These are phyloP conservation scores for Aphelenchoides avenae DNA, from an alignment of 1,140 invertebrate genomes.

Conservation along the genomic window DNA sequence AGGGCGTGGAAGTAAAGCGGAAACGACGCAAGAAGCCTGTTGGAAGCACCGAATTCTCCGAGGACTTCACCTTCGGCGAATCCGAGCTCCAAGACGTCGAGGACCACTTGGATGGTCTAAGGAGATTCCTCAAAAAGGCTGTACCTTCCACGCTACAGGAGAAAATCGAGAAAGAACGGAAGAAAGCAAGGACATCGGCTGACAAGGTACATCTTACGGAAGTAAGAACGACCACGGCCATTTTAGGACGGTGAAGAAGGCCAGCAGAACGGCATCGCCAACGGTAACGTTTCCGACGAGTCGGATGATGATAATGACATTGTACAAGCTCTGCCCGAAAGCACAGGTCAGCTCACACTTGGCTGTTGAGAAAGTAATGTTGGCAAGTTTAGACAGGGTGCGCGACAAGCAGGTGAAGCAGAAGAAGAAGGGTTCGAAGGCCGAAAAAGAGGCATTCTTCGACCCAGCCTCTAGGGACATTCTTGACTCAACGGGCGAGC, in stretches of 20 bases:
- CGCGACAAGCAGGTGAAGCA: slow-evolving; percentile 37
- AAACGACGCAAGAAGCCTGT: slow-evolving; percentile 7
- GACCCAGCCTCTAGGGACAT: slow-evolving; percentile 35
- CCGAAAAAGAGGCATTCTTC: slow-evolving; percentile 36
- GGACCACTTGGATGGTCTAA: slow-evolving; percentile 30
- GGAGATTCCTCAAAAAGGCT: slow-evolving; percentile 35
- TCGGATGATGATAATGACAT: slow-evolving; percentile 3
- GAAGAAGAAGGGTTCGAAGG: slow-evolving; percentile 26
- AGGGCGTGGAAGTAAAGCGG: slow-evolving; percentile 24
- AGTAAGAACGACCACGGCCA: neutral
- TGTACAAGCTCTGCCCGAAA: too few species aligned
- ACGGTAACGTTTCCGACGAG: slow-evolving; percentile 3
- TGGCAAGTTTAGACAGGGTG: slow-evolving; percentile 34
- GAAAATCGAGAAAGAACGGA: slow-evolving; percentile 38
- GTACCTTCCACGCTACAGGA: slow-evolving; percentile 29
- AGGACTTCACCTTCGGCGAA: slow-evolving; percentile 26
- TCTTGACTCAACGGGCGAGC: slow-evolving; percentile 5
- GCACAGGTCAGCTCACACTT: slow-evolving; percentile 13
- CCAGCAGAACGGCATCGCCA: slow-evolving; percentile 12
- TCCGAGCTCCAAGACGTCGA: slow-evolving; percentile 2
- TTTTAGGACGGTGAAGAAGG: slow-evolving; percentile 9
- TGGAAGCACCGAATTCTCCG: slow-evolving; percentile 4
- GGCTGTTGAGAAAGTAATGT: slow-evolving; percentile 4
- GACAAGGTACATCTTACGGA: slow-evolving; percentile 5
- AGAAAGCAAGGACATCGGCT: slow-evolving; percentile 12